phyloP scores from a whole-genome alignment of 2,797 vertebrate species.

The Gallinago stenura region DNA sequence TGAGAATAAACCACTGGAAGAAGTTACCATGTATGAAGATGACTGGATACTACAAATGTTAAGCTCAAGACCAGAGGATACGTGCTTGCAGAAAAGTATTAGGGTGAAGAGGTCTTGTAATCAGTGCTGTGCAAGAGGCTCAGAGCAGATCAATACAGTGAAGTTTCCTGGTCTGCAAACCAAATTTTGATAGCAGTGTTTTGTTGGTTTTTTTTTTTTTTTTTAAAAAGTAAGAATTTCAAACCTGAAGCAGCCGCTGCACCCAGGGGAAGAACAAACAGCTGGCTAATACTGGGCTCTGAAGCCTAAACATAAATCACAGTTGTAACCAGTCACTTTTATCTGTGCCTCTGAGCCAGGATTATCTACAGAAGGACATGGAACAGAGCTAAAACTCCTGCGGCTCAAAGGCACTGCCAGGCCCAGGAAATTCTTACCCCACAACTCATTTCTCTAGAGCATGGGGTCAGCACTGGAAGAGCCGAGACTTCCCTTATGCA shows the following conservation, averaged over 20 bases:
- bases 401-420: not conserved
- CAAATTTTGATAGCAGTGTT: not conserved
- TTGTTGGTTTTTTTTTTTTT: not conserved
- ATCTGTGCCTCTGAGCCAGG: not conserved
- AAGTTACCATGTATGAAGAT: not conserved
- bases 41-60: not conserved
- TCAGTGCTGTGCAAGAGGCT: fast-evolving
- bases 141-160: not conserved
- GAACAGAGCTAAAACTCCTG: not conserved
- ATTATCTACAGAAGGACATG: not conserved
- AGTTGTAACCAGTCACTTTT: not conserved
- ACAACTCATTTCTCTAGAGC: not conserved
- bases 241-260: not conserved
- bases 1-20: not conserved
- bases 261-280: not conserved
- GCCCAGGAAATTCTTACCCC: not conserved
- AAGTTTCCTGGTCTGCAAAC: not conserved
- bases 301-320: not conserved
- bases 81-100: not conserved
- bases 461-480: not conserved
- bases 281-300: not conserved
- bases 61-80: not conserved
- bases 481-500: not conserved
- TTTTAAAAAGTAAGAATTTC: not conserved
- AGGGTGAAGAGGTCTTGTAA: not conserved